These are phyloP conservation scores for Mesochorus sp. DNA, from an alignment of 2,888 invertebrate genomes.

Conservation along the genomic window DNA sequence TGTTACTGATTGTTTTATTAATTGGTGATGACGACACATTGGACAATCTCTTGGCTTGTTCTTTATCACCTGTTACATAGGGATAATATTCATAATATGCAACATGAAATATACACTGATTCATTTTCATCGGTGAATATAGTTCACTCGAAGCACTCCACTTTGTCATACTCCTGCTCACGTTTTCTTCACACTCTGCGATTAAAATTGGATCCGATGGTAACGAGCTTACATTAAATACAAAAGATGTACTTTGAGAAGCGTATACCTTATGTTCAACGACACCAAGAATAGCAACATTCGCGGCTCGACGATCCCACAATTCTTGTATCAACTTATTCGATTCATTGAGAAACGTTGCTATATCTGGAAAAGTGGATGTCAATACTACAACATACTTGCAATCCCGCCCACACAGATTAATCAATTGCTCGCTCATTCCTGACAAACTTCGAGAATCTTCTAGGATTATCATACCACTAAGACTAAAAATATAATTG, in stretches of 20 bases:
- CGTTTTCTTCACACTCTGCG: constrained; percentile 58
- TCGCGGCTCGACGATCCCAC: constrained; percentile 65
- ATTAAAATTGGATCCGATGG: constrained; percentile 64
- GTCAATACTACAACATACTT: constrained; percentile 63
- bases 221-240: constrained; percentile 32
- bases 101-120: constrained; percentile 60
- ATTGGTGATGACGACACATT: too few relatives aligned
- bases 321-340: constrained; percentile 51
- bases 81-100: constrained; percentile 67
- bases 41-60: neutral
- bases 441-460: constrained; percentile 54
- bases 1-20: neutral
- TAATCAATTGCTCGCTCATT: constrained; percentile 28
- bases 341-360: constrained; percentile 65
- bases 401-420: constrained; percentile 68
- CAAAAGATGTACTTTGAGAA: constrained; percentile 65
- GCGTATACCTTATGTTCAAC: constrained; percentile 56
- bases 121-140: constrained; percentile 49
- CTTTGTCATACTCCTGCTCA: constrained; percentile 27
- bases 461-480: constrained; percentile 64
- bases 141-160: neutral
- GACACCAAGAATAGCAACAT: constrained; percentile 63
- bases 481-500: constrained; percentile 13
- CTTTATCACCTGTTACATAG: constrained; percentile 40
- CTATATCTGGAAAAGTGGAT: constrained; percentile 48